phyloP scores from a whole-genome alignment of 2,797 vertebrate species.

The Sibirionetta formosa region DNA sequence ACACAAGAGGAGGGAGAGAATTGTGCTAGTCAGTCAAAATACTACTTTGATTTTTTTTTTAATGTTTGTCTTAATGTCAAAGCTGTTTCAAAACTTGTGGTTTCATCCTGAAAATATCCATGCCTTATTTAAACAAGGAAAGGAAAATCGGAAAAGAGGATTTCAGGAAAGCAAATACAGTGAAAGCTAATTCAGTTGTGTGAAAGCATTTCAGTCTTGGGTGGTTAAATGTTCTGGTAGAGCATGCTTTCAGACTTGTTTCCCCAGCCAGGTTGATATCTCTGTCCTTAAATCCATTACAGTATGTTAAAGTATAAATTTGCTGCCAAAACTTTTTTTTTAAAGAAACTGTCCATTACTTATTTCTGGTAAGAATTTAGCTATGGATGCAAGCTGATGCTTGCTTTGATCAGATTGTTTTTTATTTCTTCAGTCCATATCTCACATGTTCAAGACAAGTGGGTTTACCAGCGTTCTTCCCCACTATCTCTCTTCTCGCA shows the following conservation, averaged over 20 bases:
- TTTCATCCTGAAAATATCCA: background rate
- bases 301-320: background rate
- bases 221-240: background rate
- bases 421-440: background rate
- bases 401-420: background rate
- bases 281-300: background rate
- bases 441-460: background rate
- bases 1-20: background rate
- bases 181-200: background rate
- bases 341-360: fast-evolving
- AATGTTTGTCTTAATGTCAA: background rate
- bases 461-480: fast-evolving
- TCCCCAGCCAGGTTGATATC: background rate
- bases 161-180: background rate
- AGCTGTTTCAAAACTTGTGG: background rate
- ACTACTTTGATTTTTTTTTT: background rate
- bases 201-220: background rate
- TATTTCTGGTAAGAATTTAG: background rate
- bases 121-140: background rate
- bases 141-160: background rate
- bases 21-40: background rate
- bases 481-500: background rate
- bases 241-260: background rate
- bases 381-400: background rate
- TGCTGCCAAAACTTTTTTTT: background rate